phyloP scores from a whole-genome alignment of 2,113 vertebrate genomes.

The Alexandromys fortis region DNA sequence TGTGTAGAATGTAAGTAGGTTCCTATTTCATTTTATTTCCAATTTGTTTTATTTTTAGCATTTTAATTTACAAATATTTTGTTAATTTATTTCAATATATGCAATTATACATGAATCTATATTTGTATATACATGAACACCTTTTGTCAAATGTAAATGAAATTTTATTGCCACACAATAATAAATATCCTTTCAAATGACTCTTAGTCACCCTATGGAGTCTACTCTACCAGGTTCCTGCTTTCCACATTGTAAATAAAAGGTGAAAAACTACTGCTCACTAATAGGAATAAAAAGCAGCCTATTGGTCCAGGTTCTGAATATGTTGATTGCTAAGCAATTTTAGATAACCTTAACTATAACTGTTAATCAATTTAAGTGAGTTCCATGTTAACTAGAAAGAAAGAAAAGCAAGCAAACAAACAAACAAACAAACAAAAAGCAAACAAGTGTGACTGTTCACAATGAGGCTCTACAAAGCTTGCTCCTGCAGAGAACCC shows the following conservation, averaged over 20 bases:
- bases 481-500: conserved; percentile 62
- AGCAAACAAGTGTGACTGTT: background rate
- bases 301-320: background rate
- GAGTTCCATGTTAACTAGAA: conserved; percentile 3
- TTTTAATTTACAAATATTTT: background rate
- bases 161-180: background rate
- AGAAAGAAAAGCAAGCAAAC: background rate
- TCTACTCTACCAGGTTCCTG: background rate
- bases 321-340: background rate
- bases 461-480: background rate
- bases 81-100: background rate
- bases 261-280: background rate
- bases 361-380: conserved; percentile 19
- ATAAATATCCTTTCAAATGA: conserved; percentile 7
- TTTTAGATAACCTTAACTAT: background rate
- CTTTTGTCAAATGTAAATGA: background rate
- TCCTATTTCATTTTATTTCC: conserved; percentile 29
- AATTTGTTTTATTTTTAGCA: background rate
- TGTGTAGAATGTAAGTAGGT: conserved; percentile 19
- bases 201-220: background rate
- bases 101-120: background rate
- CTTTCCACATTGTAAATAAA: background rate
- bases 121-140: no score
- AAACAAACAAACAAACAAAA: background rate
- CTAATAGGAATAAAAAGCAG: conserved; percentile 10